Conservation (phyloP, 37 sponge, comb jelly and placozoan species). For the Halisarca cf. caerulea region DNA sequence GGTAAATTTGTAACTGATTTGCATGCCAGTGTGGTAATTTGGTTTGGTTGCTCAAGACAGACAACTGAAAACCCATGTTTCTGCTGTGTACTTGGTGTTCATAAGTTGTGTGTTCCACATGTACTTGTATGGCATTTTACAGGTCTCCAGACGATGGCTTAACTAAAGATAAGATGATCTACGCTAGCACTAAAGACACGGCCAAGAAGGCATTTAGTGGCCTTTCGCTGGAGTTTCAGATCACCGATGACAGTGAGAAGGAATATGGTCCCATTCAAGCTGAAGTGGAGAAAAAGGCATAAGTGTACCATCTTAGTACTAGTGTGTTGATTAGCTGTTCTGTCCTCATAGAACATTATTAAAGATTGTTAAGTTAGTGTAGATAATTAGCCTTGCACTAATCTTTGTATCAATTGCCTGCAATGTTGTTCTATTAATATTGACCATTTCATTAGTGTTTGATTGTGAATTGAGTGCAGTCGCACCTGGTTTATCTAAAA, state of each 20-base stretch:
- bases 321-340: no score
- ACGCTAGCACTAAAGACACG: constrained; percentile 67
- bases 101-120: no score
- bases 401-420: not conserved
- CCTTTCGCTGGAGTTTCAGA: constrained; percentile 60
- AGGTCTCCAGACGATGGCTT: constrained; percentile 61
- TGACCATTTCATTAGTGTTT: no score
- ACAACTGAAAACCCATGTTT: no score
- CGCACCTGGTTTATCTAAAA: no score
- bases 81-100: no score
- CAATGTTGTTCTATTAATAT: not conserved
- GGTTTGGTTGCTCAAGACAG: no score
- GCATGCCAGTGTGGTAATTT: no score
- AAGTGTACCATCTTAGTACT: not conserved
- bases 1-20: no score
- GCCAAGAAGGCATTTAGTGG: constrained; percentile 65
- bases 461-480: no score
- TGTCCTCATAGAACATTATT: no score
- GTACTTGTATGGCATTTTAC: no score
- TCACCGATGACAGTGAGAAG: constrained; percentile 59
- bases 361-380: not conserved
- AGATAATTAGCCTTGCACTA: not conserved
- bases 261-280: constrained; percentile 33
- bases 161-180: constrained; percentile 72
- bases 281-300: constrained; percentile 70